These are phyloP conservation scores for Aethes cnicana DNA, from an alignment of 2,888 invertebrate genomes.

Conservation along the genomic window DNA sequence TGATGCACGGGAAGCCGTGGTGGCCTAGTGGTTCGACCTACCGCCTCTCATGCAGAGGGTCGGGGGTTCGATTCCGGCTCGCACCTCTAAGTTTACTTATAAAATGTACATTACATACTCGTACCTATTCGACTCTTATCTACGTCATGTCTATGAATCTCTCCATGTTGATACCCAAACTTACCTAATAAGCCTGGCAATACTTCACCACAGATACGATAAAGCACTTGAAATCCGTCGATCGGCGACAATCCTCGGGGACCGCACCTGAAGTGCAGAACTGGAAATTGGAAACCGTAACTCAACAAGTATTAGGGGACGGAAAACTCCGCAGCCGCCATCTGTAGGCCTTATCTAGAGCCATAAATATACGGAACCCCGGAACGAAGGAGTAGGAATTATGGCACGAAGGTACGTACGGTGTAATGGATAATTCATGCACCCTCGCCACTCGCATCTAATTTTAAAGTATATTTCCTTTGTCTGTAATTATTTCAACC, in stretches of 20 bases:
- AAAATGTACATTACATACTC: too few relatives aligned
- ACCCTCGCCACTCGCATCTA: constrained; percentile 62
- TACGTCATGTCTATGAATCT: background rate
- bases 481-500: constrained; percentile 61
- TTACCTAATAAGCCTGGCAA: constrained; percentile 1
- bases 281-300: constrained; percentile 80
- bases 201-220: constrained; percentile 21
- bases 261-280: constrained; percentile 70
- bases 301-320: constrained; percentile 81
- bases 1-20: too few relatives aligned
- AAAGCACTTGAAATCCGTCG: constrained; percentile 29
- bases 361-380: constrained; percentile 75
- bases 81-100: too few relatives aligned
- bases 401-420: constrained; percentile 69
- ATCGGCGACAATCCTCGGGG: constrained; percentile 46
- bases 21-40: too few relatives aligned
- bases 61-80: too few relatives aligned
- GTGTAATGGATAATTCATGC: constrained; percentile 80
- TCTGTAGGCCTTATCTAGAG: constrained; percentile 79
- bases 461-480: constrained; percentile 67
- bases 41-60: too few relatives aligned
- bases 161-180: background rate
- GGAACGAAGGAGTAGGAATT: constrained; percentile 72
- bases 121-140: too few relatives aligned
- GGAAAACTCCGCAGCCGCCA: constrained; percentile 74